phyloP scores from a whole-genome alignment of 2,113 vertebrate species.

The Scomber japonicus region DNA sequence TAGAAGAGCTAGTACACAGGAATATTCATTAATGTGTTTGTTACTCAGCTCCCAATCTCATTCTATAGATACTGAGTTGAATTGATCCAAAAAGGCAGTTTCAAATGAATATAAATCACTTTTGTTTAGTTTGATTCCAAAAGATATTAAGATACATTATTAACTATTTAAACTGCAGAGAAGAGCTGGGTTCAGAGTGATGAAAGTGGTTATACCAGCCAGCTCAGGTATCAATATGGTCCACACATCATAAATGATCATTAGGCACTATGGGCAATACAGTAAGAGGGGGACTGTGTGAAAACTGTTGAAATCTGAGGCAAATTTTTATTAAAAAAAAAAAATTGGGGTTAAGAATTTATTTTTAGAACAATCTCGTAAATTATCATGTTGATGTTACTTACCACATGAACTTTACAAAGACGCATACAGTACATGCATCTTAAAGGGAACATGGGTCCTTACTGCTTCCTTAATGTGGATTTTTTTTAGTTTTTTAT shows the following conservation, averaged over 20 bases:
- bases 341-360: background rate
- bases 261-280: background rate
- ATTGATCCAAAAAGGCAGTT: slow-evolving; percentile 3
- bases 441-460: background rate
- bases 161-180: background rate
- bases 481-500: background rate
- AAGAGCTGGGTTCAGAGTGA: slow-evolving; percentile 15
- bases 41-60: background rate
- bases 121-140: slow-evolving; percentile 23
- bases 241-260: background rate
- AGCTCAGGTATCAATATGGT: slow-evolving; percentile 22
- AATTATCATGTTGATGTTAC: background rate
- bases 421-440: background rate
- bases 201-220: slow-evolving; percentile 6
- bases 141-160: background rate
- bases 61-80: background rate
- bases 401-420: background rate
- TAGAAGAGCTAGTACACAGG: slow-evolving; percentile 4
- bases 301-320: background rate
- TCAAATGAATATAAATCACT: slow-evolving; percentile 16
- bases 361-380: background rate
- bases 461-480: background rate
- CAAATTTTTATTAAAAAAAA: background rate
- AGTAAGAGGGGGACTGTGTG: background rate
- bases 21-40: slow-evolving; percentile 26